Evolutionary conservation across 2,797 vertebrate genomes (phyloP).

Genomic region (Pelobates cultripes): DNA sequence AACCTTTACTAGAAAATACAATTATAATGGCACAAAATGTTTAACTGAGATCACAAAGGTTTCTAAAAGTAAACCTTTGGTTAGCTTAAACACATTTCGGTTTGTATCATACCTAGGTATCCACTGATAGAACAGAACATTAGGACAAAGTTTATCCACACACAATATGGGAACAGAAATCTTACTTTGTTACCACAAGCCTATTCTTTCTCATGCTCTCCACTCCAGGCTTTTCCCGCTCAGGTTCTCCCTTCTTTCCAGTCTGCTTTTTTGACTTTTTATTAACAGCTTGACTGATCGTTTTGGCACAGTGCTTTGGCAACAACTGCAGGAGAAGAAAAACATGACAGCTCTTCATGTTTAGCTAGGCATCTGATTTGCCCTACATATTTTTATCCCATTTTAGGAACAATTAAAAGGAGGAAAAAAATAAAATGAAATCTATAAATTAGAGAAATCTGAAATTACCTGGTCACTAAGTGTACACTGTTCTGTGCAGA

Average conservation of each 20-base stretch:
- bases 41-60: no score
- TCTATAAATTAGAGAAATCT: neutral
- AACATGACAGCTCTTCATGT: constrained; percentile 27
- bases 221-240: constrained; percentile 96
- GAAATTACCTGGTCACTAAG: constrained; percentile 91
- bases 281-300: constrained; percentile 99
- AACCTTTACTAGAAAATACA: no score
- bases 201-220: constrained; percentile 99
- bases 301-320: constrained; percentile 98
- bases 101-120: no score
- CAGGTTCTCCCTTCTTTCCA: constrained; percentile 92
- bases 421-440: neutral
- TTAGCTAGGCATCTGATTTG: constrained; percentile 29
- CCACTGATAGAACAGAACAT: no score
- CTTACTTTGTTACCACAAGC: constrained; percentile 82
- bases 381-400: neutral
- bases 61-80: no score
- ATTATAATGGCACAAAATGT: no score
- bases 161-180: neutral
- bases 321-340: constrained; percentile 78
- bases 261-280: constrained; percentile 99
- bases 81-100: no score
- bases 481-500: constrained; percentile 97
- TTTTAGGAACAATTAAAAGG: no score
- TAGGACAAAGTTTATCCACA: no score